Conservation (phyloP, 2,113 vertebrate species). For the Brienomyrus longianalis region DNA sequence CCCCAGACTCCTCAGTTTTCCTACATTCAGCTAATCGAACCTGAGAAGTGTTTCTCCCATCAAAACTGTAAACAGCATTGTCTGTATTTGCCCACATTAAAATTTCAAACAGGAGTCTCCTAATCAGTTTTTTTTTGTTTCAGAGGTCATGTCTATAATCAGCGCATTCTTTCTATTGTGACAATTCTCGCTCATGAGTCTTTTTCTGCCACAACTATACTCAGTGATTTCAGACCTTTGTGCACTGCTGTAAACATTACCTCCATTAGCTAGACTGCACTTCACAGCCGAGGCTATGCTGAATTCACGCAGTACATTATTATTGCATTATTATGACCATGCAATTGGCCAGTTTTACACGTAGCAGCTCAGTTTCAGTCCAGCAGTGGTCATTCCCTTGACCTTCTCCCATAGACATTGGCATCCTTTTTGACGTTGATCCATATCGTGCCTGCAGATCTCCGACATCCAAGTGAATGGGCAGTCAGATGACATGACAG, state of each 20-base stretch:
- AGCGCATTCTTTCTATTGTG: slow-evolving; percentile 9
- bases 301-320: too few species aligned
- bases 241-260: not conserved
- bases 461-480: slow-evolving; percentile 93
- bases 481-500: slow-evolving; percentile 93
- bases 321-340: not conserved
- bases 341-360: not conserved
- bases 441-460: slow-evolving; percentile 61
- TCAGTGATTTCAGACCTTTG: not conserved
- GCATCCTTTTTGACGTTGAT: not conserved
- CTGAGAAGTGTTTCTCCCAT: not conserved
- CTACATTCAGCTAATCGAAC: not conserved
- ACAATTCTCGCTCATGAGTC: slow-evolving; percentile 31
- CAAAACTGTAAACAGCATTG: not conserved
- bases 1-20: not conserved
- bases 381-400: not conserved
- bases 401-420: not conserved
- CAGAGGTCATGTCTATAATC: slow-evolving; percentile 18
- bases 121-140: not conserved
- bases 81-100: not conserved
- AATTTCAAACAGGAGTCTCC: not conserved
- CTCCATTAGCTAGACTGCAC: not conserved
- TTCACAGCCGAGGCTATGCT: not conserved
- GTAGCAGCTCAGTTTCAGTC: not conserved
- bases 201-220: not conserved